A percentile compares a stretch with the other conserved stretches of the same genome.
phyloP scores from a whole-genome alignment of 2,888 invertebrate species.

The Scaptomyza tumidula region DNA sequence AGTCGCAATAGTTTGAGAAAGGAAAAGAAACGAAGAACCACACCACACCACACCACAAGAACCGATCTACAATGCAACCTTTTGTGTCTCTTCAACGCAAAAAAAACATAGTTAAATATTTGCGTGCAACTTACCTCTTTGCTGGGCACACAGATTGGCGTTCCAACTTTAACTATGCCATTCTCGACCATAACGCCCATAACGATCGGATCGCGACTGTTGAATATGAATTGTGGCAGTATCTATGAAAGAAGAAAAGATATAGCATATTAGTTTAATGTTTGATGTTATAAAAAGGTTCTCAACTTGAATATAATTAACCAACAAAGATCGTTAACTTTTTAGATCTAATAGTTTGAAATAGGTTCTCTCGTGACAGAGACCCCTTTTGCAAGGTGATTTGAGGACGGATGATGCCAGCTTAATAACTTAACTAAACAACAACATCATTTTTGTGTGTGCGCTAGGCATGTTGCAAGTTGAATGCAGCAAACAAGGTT shows the following conservation, averaged over 20 bases:
- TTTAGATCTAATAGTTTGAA: too few relatives aligned
- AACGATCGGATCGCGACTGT: constrained; percentile 99
- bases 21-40: constrained; percentile 6
- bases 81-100: constrained; percentile 33
- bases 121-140: constrained; percentile 89
- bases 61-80: constrained; percentile 55
- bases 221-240: constrained; percentile 96
- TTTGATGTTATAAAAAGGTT: neutral
- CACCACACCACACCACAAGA: constrained; percentile 7
- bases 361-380: too few relatives aligned
- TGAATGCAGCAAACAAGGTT: constrained; percentile 10
- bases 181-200: constrained; percentile 98
- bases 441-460: constrained; percentile 67
- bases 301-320: too few relatives aligned
- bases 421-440: constrained; percentile 80
- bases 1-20: constrained; percentile 36
- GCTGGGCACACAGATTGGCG: constrained; percentile 98
- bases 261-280: constrained; percentile 24
- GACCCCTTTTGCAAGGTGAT: neutral
- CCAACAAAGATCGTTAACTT: too few relatives aligned
- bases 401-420: constrained; percentile 37
- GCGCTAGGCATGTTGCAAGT: constrained; percentile 25
- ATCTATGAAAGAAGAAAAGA: constrained; percentile 84
- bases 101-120: constrained; percentile 63
- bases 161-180: constrained; percentile 97